These are phyloP conservation scores for Alloplasta piceator DNA, from an alignment of 2,888 invertebrate species.

Conservation along the genomic window DNA sequence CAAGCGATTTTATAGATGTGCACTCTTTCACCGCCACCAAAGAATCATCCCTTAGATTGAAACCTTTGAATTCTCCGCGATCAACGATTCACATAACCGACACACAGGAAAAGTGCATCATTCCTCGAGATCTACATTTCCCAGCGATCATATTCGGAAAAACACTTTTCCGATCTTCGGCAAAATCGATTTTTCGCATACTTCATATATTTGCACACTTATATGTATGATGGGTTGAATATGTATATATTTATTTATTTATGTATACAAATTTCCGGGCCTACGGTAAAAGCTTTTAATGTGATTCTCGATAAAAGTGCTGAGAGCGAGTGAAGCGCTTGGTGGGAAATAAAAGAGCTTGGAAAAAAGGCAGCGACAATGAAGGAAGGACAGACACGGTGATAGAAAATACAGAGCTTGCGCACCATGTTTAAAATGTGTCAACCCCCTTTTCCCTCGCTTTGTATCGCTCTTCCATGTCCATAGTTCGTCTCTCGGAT, in stretches of 20 bases:
- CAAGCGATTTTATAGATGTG: conserved; percentile 13
- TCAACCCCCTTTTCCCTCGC: neutral
- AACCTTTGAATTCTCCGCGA: too few species aligned
- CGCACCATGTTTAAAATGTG: conserved; percentile 10
- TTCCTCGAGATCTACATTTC: too few species aligned
- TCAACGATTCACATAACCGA: too few species aligned
- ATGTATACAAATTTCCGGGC: conserved; percentile 2
- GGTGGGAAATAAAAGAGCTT: conserved; percentile 13
- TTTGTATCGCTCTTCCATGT: neutral
- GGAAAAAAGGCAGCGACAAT: neutral
- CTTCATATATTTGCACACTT: too few species aligned
- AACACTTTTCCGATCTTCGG: too few species aligned
- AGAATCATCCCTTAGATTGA: too few species aligned
- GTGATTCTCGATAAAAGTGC: conserved; percentile 48
- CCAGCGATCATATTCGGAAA: too few species aligned
- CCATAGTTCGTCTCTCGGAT: conserved; percentile 27
- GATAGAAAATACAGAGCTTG: conserved; percentile 24
- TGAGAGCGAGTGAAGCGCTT: conserved; percentile 32
- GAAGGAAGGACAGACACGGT: conserved; percentile 40
- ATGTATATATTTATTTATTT: too few species aligned
- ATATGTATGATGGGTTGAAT: too few species aligned
- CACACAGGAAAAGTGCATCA: too few species aligned
- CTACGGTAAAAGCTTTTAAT: conserved; percentile 44
- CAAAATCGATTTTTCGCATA: too few species aligned
- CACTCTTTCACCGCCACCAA: conserved; percentile 17